These are phyloP conservation scores for Cylloceria caligata DNA, from an alignment of 2,888 invertebrate genomes.

Conservation along the genomic window DNA sequence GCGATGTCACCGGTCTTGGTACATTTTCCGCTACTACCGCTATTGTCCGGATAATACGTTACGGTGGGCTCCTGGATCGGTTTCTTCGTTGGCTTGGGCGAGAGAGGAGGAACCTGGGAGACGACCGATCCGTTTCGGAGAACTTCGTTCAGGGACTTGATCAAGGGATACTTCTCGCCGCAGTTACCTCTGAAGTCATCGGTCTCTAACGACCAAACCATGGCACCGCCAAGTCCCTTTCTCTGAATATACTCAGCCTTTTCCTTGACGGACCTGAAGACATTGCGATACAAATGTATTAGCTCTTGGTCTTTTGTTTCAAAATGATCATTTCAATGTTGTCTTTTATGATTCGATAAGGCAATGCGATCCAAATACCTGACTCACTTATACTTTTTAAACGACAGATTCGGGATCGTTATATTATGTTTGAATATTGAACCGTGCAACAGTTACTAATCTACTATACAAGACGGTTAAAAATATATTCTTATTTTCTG, in stretches of 20 bases:
- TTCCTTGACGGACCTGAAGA: constrained; percentile 73
- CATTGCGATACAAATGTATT: neutral
- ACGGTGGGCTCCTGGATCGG: neutral
- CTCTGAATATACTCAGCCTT: constrained; percentile 79
- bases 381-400: neutral
- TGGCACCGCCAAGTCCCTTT: constrained; percentile 86
- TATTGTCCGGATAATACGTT: constrained; percentile 28
- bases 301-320: neutral
- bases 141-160: constrained; percentile 86
- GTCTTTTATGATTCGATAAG: neutral
- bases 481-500: too few species aligned
- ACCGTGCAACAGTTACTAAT: too few species aligned
- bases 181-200: constrained; percentile 90
- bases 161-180: constrained; percentile 87
- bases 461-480: too few species aligned
- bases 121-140: constrained; percentile 70
- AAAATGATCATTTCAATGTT: neutral
- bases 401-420: neutral
- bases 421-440: neutral
- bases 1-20: constrained; percentile 83
- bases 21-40: constrained; percentile 77
- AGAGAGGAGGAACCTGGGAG: constrained; percentile 1
- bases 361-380: neutral
- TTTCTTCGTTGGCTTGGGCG: neutral
- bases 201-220: constrained; percentile 93